Base-by-base conservation (phyloP, 2,113 vertebrate genomes). In the Actenoides lindsayi region DNA sequence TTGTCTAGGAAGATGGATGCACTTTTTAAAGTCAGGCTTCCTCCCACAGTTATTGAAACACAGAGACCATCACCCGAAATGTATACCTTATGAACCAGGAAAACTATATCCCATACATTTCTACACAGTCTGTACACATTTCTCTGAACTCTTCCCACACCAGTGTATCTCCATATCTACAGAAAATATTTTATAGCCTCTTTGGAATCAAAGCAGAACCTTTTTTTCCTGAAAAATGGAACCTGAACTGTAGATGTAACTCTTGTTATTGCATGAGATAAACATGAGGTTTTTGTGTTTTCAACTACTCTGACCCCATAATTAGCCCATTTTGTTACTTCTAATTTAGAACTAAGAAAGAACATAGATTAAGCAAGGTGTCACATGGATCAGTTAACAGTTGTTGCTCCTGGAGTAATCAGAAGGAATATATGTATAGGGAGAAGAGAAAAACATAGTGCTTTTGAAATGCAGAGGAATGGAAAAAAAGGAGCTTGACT, bases 1-100 rank as follows among this genome's bases (percentile, higher is more conserved):
- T 94, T 95, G 88, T 92, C 35, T 64, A 42, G 50, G 68, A 95
- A 95, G 93, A 94, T 81, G 71, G 81, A 94, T 94, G 64, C 13
- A 86, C 18, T 78, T 94, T 92, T 69, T 39, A 67, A 93, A 54
- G 75, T 75, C 18, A 24, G 16, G 46, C 78, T 92, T 93, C 83
- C 90, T 88, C 94, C 79, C 68, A 92, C 46, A 83, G 48, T 90
- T 90, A 90, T 8, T 78, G 90, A 88, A 90, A 83, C 46, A 79
- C 37, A 80, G 63, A 89, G 42, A 70, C 14, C 0, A 4, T 53
- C 23, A 83, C 51, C 51, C 77, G 83, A 85, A 91, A 83, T 16
- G 19, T 41, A n/a, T 56, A 71, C 6, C 27, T 67, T 87, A 68
- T 2, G 4, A 89, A 84, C 11, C 10, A 80, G 67, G 28, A 86